These are phyloP conservation scores for Talpa occidentalis DNA, from an alignment of 2,113 vertebrate species.

Conservation along the genomic window DNA sequence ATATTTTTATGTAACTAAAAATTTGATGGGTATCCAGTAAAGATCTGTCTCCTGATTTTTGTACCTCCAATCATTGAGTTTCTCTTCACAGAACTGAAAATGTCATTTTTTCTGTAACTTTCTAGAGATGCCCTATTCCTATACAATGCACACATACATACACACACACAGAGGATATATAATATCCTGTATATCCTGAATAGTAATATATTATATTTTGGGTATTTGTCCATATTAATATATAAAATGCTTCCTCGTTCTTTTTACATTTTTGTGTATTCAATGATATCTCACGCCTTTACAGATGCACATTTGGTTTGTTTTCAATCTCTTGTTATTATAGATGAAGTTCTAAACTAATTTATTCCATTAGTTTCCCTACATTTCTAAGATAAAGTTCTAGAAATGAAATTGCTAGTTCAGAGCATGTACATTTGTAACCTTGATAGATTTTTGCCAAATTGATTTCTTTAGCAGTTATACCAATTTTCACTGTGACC, in stretches of 20 bases:
- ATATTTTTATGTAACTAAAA: not conserved
- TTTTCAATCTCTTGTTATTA: not conserved
- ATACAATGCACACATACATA: not conserved
- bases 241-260: not conserved
- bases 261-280: not conserved
- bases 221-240: not conserved
- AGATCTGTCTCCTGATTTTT: no score
- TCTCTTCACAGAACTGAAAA: not conserved
- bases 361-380: not conserved
- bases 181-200: not conserved
- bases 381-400: conserved; percentile 28
- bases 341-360: not conserved
- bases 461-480: not conserved
- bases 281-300: not conserved
- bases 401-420: not conserved
- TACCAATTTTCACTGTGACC: not conserved
- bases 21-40: not conserved
- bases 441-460: not conserved
- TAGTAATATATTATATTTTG: not conserved
- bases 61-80: accelerated
- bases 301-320: not conserved
- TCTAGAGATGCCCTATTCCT: not conserved
- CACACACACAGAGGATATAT: not conserved
- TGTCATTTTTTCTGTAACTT: not conserved
- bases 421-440: not conserved